A percentile compares a stretch with the other conserved stretches of the same genome.
phyloP scores from a whole-genome alignment of 1,140 invertebrate genomes.

The Drosophila kurseongensis region DNA sequence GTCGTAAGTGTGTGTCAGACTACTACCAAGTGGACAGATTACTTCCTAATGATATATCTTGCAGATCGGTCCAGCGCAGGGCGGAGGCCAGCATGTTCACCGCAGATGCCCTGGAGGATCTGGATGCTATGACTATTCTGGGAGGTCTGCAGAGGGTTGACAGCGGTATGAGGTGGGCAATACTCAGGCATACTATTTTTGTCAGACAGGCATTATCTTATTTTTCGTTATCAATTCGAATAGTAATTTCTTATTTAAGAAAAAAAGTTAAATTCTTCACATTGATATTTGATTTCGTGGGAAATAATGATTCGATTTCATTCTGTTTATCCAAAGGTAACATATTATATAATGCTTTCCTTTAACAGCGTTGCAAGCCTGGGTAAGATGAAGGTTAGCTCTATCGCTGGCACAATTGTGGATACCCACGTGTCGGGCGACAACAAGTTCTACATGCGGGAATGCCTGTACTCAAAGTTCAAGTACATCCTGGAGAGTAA shows the following conservation, averaged over 20 bases:
- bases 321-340: too few species aligned
- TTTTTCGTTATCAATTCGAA: too few species aligned
- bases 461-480: constrained; percentile 45
- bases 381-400: constrained; percentile 40
- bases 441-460: constrained; percentile 36
- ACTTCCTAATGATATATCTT: background rate
- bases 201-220: too few species aligned
- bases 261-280: too few species aligned
- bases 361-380: constrained; percentile 46
- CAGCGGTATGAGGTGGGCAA: constrained; percentile 45
- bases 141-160: constrained; percentile 42
- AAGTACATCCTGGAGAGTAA: constrained; percentile 53
- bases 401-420: constrained; percentile 14
- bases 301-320: too few species aligned
- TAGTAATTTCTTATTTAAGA: too few species aligned
- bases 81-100: constrained; percentile 46
- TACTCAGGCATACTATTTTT: too few species aligned
- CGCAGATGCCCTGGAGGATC: constrained; percentile 39
- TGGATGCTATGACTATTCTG: constrained; percentile 34
- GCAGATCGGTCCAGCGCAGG: constrained; percentile 40
- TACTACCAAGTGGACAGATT: too few species aligned
- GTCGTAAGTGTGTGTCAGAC: constrained; percentile 36
- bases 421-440: background rate
- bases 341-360: background rate
- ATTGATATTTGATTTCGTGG: too few species aligned